Evolutionary conservation across 2,888 invertebrate species (phyloP).

Genomic region (Polydrusus tereticollis): DNA sequence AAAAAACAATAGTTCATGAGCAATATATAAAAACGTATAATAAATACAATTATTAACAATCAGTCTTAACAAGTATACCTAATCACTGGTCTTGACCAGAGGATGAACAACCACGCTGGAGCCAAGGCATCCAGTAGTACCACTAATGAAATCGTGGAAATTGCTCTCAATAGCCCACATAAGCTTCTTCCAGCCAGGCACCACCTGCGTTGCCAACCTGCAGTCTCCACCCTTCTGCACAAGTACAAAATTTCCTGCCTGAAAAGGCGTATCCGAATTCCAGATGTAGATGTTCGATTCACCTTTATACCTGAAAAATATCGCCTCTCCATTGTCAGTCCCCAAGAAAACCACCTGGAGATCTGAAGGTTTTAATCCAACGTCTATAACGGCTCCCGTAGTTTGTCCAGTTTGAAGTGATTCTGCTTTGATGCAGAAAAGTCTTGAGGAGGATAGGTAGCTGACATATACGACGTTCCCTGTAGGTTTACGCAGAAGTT

Average conservation of each 20-base stretch:
- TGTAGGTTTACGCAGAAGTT: constrained; percentile 72
- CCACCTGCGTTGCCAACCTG: constrained; percentile 72
- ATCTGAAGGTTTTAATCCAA: constrained; percentile 70
- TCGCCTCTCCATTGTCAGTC: constrained; percentile 73
- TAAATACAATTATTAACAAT: too few species aligned
- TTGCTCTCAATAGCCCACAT: constrained; percentile 75
- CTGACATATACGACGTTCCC: constrained; percentile 74
- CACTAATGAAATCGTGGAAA: constrained; percentile 75
- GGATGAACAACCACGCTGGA: constrained; percentile 56
- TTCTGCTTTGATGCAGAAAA: constrained; percentile 76
- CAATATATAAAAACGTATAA: too few species aligned
- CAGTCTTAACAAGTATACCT: constrained; percentile 23
- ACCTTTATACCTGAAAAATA: constrained; percentile 74
- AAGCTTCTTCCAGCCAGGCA: constrained; percentile 71
- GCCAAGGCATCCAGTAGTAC: constrained; percentile 74
- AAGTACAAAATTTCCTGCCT: constrained; percentile 70
- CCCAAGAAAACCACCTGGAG: constrained; percentile 73
- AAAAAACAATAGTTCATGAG: too few species aligned
- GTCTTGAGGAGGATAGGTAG: constrained; percentile 73
- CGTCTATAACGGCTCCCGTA: constrained; percentile 68
- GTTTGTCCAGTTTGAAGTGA: constrained; percentile 73
- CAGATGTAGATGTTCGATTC: constrained; percentile 73
- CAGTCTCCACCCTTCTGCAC: constrained; percentile 73
- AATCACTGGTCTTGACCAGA: constrained; percentile 45
- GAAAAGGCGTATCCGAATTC: constrained; percentile 69